Evolutionary conservation across 2,113 vertebrate species (phyloP), one percentile per base, ranked within the genome.

Genomic region (Antechinus flavipes): DNA sequence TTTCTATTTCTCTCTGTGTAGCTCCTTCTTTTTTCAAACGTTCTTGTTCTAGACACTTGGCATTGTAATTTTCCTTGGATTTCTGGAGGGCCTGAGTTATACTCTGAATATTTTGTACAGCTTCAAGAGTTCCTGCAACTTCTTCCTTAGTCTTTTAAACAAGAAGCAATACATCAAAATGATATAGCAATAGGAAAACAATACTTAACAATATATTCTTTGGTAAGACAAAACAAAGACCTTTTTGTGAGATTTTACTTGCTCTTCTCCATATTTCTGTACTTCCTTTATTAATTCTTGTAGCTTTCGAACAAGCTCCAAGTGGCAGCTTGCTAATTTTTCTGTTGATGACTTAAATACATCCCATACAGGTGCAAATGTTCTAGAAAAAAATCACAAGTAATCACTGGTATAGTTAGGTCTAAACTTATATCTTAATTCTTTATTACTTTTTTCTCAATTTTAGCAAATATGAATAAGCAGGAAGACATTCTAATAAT

Each of bases 211-310:
- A 94, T 1, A 96, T 98, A 50, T 94, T 22, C 92, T 23, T 97
- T 35, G 10, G 94, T 1, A 52, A 91, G 89, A 54, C 95, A 95
- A 96, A 58, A 97, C 16, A n/a, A 6, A 68, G 97, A 98, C 99
- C 99, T 99, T 99, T 98, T 99, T 99, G 98, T 99, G 99, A 95
- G 99, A 98, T 98, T 99, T 99, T 97, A 99, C 99, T 98, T 99
- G 99, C 94, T 99, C 99, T 93, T 99, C 99, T 96, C 99, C 99
- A 93, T 99, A 99, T 94, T 99, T 99, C 96, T 99, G 99, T 94
- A 99, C 99, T 97, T 99, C 99, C 97, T 99, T 99, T 98, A 99
- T 99, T 96, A 99, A 99, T 30, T 99, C 99, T 96, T 99, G 99
- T 91, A 99, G 98, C 97, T 99, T 99, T 96, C 99, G 99, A 97